These are phyloP conservation scores for Quadroppia sp. DNA, from an alignment of 2,888 invertebrate species.

Conservation along the genomic window DNA sequence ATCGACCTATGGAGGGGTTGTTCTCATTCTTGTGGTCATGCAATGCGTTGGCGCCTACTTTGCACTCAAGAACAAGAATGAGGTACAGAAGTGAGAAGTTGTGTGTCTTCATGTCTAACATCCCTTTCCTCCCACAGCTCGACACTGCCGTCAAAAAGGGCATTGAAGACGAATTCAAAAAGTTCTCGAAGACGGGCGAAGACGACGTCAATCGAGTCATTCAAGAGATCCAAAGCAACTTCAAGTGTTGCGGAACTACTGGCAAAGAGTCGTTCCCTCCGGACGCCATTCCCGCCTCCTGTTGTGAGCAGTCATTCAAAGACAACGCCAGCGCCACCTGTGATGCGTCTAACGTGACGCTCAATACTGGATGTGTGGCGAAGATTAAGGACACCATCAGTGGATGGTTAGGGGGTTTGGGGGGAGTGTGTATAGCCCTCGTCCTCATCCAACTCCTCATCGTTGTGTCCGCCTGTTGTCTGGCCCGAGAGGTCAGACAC, in stretches of 20 bases:
- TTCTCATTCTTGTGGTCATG: background rate
- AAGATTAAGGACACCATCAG: background rate
- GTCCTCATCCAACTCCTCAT: background rate
- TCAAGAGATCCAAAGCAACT: background rate
- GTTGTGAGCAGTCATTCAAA: background rate
- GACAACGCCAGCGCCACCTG: too few relatives aligned
- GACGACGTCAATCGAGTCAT: background rate
- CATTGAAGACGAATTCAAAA: background rate
- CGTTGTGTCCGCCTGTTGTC: constrained; percentile 7
- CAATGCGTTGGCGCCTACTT: constrained; percentile 27
- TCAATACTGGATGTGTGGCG: background rate
- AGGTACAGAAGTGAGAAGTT: too few relatives aligned
- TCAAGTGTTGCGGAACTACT: constrained; percentile 10
- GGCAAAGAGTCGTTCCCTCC: background rate
- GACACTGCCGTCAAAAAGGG: background rate
- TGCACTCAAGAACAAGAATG: constrained; percentile 6
- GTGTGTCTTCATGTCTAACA: background rate
- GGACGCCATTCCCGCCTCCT: background rate
- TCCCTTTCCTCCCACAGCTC: background rate
- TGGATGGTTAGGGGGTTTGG: background rate
- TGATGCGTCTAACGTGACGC: background rate
- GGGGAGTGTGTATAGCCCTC: background rate
- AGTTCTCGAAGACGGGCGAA: background rate
- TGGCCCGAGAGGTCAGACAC: background rate
- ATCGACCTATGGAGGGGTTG: constrained; percentile 9